Percentiles rank a stretch among this genome's conserved stretches.
Conservation (phyloP, 2,113 vertebrate genomes). For the Rhinichthys klamathensis region DNA sequence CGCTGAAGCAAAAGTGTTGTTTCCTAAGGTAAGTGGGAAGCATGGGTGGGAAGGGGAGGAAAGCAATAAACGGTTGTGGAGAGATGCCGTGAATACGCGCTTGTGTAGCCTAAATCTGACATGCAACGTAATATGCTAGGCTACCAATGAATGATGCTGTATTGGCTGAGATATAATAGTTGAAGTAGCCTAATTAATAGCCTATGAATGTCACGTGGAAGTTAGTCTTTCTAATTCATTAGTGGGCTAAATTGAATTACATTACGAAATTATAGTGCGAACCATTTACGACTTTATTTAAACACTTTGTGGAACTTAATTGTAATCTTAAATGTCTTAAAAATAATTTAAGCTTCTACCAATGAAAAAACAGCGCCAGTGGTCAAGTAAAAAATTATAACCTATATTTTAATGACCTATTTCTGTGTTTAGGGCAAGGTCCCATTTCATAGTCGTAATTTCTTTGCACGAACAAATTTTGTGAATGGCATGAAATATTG, state of each 20-base stretch:
- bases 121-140: neutral
- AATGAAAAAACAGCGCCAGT: no score
- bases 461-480: neutral
- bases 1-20: neutral
- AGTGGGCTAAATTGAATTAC: neutral
- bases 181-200: neutral
- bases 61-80: neutral
- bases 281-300: neutral
- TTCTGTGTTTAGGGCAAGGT: no score
- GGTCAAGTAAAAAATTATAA: no score
- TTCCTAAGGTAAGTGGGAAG: conserved; percentile 22
- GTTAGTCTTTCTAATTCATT: neutral
- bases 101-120: neutral
- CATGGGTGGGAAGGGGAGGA: neutral
- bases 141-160: neutral
- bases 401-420: no score
- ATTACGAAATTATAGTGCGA: neutral
- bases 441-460: neutral
- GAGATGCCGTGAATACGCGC: neutral
- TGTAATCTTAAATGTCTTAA: neutral
- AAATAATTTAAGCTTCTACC: neutral
- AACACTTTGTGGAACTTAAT: neutral
- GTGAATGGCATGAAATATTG: neutral
- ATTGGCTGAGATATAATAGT: neutral
- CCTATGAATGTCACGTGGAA: neutral